Conservation (phyloP, 2,113 vertebrate genomes). For the Engraulis encrasicolus region DNA sequence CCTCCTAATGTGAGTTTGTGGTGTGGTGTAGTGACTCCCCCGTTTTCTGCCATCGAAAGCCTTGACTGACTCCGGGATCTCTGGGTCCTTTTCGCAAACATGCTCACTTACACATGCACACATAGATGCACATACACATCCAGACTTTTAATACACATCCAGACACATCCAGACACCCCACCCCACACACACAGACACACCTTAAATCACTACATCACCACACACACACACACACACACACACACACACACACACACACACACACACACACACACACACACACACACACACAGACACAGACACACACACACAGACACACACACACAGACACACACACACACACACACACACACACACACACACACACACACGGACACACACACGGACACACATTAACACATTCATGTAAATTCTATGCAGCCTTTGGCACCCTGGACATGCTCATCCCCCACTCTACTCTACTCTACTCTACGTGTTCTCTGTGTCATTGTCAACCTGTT, state of each 20-base stretch:
- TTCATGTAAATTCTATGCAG: neutral
- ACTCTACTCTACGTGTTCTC: neutral
- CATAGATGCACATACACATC: neutral
- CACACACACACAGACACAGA: neutral
- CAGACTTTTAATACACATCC: no score
- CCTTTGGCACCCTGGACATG: no score
- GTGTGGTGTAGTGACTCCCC: no score
- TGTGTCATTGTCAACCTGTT: neutral
- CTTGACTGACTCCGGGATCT: conserved; percentile 9
- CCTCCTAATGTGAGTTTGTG: conserved; percentile 87
- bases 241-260: neutral
- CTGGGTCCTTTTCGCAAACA: neutral
- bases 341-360: neutral
- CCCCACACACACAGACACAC: neutral
- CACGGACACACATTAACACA: neutral
- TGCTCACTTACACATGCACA: neutral
- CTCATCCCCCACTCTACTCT: no score
- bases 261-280: neutral
- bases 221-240: conserved; percentile 21
- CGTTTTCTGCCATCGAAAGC: neutral
- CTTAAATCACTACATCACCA: neutral
- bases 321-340: neutral
- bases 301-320: neutral
- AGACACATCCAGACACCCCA: no score
- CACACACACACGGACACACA: neutral